Base-by-base conservation (phyloP, 2,888 invertebrate genomes). In the Tetragonisca angustula region DNA sequence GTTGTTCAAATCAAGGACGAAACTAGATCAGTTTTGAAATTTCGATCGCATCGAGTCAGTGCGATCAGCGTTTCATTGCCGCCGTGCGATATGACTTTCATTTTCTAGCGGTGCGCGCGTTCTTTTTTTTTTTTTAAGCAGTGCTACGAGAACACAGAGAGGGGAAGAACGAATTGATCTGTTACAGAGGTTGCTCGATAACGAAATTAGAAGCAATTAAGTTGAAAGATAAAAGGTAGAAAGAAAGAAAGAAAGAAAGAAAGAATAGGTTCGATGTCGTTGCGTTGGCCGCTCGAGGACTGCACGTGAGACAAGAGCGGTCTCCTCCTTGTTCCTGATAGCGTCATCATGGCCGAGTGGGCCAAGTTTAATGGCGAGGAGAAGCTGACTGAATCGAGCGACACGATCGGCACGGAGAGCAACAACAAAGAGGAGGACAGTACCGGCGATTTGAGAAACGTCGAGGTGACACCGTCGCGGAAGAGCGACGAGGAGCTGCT, bases 1-100 rank as follows among this genome's bases (percentile, higher is more conserved):
- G 81, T 90, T 93, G 87, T 93, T 91, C 88, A 94, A 93, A 88
- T 94, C 93, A 91, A 92, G 94, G 93, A 94, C 94, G 92, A 94
- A 93, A 93, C 87, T 92, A 93, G 90, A 90, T 72, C 83, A 86
- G 76, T 87, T 86, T 71, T 89, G 86, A 89, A 85, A n/a, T n/a
- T 32, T 87, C 71, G 68, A 81, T 82, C 49, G 4, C 69, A 61
- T 59, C 27, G 68, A 36, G n/a, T 72, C 71, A 32, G 32, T 32
- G 59, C 67, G 71, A 61, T 74, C 72, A 65, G 79, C 61, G n/a
- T 27, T 79, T 76, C 11, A n/a, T 4, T 32, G 0, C 0, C 36
- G 43, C 19, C 6, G 6, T 17, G 79, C 69, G 67, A 76, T 70
- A 77, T 78, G 76, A 76, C 70, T 70, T 68, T 79, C 62, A 1